Conservation (phyloP, 1,140 invertebrate species). For the Zelostemma sp. region DNA sequence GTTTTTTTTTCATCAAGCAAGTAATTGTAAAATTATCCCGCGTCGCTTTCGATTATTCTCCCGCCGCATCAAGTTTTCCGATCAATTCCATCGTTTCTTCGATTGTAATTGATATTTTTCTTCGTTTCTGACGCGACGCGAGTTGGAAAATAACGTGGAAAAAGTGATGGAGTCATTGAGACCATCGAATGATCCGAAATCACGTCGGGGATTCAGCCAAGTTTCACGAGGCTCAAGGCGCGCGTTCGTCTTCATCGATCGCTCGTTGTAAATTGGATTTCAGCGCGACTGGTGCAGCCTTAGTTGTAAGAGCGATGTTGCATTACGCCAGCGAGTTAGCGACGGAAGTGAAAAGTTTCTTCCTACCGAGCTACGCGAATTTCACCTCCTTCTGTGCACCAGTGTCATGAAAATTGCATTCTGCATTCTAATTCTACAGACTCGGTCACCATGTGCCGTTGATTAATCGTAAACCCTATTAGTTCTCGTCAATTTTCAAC, state of each 20-base stretch:
- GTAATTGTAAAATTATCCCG: too few relatives aligned
- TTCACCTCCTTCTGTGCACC: conserved; percentile 20
- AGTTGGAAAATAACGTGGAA: too few relatives aligned
- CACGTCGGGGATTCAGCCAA: conserved; percentile 39
- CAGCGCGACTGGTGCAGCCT: conserved; percentile 33
- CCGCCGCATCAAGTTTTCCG: too few relatives aligned
- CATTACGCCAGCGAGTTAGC: conserved; percentile 42
- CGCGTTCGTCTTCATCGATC: conserved; percentile 51
- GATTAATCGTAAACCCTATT: neutral
- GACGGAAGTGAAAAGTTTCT: conserved; percentile 41
- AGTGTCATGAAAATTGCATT: conserved; percentile 33
- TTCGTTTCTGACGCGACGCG: too few relatives aligned
- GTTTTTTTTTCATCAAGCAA: too few relatives aligned
- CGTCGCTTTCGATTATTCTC: too few relatives aligned
- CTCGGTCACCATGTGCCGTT: conserved; percentile 10
- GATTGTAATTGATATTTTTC: too few relatives aligned
- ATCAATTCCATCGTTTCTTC: too few relatives aligned
- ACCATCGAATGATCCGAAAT: conserved; percentile 28
- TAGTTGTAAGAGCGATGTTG: conserved; percentile 40
- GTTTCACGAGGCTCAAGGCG: conserved; percentile 38
- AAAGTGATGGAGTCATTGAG: neutral
- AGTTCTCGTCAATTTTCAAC: too few relatives aligned
- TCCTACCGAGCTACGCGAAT: conserved; percentile 39
- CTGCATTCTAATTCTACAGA: conserved; percentile 33
- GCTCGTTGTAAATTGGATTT: conserved; percentile 50